Evolutionary conservation across 2,797 vertebrate genomes (phyloP), one percentile per base, ranked within the genome.

Genomic region (Anguilla obscura): DNA sequence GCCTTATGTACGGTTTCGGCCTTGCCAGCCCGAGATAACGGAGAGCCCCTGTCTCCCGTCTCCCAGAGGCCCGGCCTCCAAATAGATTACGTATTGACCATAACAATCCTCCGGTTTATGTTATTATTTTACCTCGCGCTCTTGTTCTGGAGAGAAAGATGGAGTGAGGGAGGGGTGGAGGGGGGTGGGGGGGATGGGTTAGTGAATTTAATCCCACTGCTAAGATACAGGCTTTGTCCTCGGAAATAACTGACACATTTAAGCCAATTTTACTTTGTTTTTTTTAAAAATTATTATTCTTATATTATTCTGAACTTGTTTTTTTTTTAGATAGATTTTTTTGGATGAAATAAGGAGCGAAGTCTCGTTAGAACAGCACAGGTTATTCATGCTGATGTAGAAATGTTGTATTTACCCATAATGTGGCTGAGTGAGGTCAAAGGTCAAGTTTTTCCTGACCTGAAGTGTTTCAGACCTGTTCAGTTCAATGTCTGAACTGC

Each of bases 11-110:
- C 95, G 93, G 92, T 90, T 92, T 91, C 92, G 91, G 96, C 93
- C 93, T 96, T 96, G 96, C 94, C 94, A 93, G 93, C 92, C 91
- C 92, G 86, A 97, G 97, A 98, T 98, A 98, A 97, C 94, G 95
- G 89, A 80, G 89, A 91, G 89, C 92, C 94, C 36, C 92, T 89
- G 85, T 87, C 90, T 48, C 84, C 89, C 92, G 90, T 91, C 96
- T 93, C 92, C 87, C 87, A 89, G 92, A 89, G 87, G 18, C 90
- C 87, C 86, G 87, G 87, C 74, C 86, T 56, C 92, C 90, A 92
- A 87, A 92, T 93, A 95, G 94, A 96, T 97, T 96, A 96, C 92
- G 93, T 94, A 97, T 95, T 93, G 94, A 96, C 96, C 94, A 95
- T 92, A 93, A 91, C 88, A 89, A 84, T 89, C 52, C 84, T 54